Conservation (phyloP, 2,888 invertebrate species). For the Epirrhoe alternata region DNA sequence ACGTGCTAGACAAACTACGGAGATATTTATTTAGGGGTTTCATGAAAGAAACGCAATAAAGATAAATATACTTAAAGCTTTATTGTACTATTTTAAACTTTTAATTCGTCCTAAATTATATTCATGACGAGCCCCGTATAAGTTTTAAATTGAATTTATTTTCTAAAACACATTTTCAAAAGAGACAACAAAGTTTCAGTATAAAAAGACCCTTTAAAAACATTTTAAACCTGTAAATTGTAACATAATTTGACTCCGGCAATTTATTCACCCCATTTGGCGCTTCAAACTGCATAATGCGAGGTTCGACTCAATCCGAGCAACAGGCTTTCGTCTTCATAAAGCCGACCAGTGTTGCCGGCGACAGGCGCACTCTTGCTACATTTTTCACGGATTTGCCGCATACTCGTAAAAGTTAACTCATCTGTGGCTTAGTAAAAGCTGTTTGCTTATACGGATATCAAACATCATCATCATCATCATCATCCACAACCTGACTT, state of each 20-base stretch:
- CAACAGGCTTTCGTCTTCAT: constrained; percentile 58
- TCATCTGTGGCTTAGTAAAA: neutral
- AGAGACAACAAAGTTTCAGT: neutral
- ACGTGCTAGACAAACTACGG: neutral
- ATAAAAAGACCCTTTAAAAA: constrained; percentile 19
- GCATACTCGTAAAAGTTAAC: neutral
- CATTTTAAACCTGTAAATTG: constrained; percentile 30
- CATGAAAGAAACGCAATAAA: neutral
- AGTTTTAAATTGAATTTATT: neutral
- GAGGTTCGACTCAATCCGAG: constrained; percentile 42
- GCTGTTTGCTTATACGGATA: neutral
- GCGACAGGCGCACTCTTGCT: neutral
- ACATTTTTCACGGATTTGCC: neutral
- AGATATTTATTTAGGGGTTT: neutral
- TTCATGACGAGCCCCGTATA: neutral
- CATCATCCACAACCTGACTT: no score
- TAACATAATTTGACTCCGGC: constrained; percentile 34
- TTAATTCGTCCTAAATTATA: constrained; percentile 1
- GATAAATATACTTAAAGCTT: neutral
- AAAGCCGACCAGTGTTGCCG: constrained; percentile 39
- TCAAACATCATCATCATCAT: no score
- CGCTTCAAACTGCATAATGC: constrained; percentile 37
- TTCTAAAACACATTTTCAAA: constrained; percentile 2
- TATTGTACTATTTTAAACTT: neutral
- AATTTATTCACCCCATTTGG: constrained; percentile 43